phyloP scores from a whole-genome alignment of 2,888 invertebrate species.

The Polylopha cassiicola region DNA sequence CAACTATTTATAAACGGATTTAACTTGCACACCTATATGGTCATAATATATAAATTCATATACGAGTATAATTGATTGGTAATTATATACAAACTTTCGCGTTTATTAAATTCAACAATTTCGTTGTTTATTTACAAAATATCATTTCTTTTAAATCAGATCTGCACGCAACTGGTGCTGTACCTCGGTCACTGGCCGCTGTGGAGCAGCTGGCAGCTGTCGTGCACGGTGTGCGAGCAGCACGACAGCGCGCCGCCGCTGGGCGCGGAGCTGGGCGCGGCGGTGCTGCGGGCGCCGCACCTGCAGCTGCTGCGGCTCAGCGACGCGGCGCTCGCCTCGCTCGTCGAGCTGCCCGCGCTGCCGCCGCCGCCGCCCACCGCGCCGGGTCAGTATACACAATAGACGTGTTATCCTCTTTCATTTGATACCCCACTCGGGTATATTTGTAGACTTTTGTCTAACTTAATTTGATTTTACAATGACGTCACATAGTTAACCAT shows the following conservation, averaged over 20 bases:
- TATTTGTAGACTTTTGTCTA: too few relatives aligned
- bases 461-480: too few relatives aligned
- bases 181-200: constrained; percentile 97
- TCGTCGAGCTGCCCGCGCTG: constrained; percentile 91
- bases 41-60: too few relatives aligned
- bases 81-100: too few relatives aligned
- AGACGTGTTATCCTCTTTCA: constrained; percentile 31
- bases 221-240: constrained; percentile 93
- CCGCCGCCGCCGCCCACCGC: constrained; percentile 59
- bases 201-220: constrained; percentile 91
- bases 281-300: constrained; percentile 90
- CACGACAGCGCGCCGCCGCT: constrained; percentile 87
- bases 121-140: too few relatives aligned
- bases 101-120: too few relatives aligned
- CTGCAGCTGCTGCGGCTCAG: constrained; percentile 91
- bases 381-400: constrained; percentile 39
- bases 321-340: constrained; percentile 88
- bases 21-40: too few relatives aligned
- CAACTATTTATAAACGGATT: too few relatives aligned
- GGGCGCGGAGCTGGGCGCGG: constrained; percentile 84
- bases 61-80: too few relatives aligned
- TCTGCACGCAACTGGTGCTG: constrained; percentile 91
- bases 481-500: too few relatives aligned
- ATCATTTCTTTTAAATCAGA: constrained; percentile 58
- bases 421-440: too few relatives aligned